Conservation (phyloP, 2,113 vertebrate genomes). For the Carassius auratus region DNA sequence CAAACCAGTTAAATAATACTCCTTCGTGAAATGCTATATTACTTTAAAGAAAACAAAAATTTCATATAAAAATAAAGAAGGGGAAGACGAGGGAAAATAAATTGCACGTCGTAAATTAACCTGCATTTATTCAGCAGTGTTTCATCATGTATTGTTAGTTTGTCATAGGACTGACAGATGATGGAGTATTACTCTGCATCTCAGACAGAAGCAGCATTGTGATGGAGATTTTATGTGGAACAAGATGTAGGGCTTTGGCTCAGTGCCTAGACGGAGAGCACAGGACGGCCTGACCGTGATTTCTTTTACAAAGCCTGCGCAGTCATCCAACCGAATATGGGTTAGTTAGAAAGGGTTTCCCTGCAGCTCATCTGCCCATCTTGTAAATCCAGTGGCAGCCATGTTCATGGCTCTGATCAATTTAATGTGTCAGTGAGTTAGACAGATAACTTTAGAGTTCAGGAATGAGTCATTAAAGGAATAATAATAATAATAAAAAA, state of each 20-base stretch:
- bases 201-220: conserved; percentile 4
- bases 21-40: too few species aligned
- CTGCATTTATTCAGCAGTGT: neutral
- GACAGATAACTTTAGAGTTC: neutral
- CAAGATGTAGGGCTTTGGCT: conserved; percentile 3
- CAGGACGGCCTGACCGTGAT: neutral
- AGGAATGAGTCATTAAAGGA: too few species aligned
- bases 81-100: too few species aligned
- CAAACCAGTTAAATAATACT: too few species aligned
- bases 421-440: neutral
- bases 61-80: neutral
- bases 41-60: neutral
- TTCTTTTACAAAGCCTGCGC: neutral
- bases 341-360: conserved; percentile 9
- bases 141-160: conserved; percentile 5
- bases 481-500: too few species aligned
- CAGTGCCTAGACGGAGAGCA: neutral
- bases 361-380: conserved; percentile 1
- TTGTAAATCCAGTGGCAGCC: neutral
- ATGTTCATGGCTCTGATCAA: neutral
- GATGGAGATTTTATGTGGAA: conserved; percentile 27
- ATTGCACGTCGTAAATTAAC: neutral
- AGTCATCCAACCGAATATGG: neutral
- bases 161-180: conserved; percentile 11
- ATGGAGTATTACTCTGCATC: neutral